These are phyloP conservation scores for Phodopus roborovskii DNA, from an alignment of 2,113 vertebrate species.

Conservation along the genomic window DNA sequence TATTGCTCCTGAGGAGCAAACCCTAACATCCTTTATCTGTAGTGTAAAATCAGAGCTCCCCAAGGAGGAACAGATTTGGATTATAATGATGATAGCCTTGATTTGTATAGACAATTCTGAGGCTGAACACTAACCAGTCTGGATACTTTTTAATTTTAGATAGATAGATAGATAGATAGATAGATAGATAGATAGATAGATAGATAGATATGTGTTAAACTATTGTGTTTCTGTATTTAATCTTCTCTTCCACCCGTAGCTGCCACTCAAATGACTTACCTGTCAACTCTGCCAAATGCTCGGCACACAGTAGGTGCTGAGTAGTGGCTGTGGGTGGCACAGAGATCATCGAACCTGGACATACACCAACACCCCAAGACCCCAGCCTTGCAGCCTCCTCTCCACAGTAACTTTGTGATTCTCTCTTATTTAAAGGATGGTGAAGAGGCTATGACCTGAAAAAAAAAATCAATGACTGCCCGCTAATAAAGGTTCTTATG, in stretches of 20 bases:
- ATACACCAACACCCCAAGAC: constrained; percentile 6
- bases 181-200: no score
- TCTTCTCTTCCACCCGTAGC: not conserved
- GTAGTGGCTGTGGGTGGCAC: not conserved
- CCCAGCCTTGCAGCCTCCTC: constrained; percentile 21
- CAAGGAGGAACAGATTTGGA: not conserved
- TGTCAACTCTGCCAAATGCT: fast-evolving
- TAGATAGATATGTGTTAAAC: not conserved
- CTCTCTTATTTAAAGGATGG: constrained; percentile 81
- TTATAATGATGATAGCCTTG: not conserved
- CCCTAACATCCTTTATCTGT: not conserved
- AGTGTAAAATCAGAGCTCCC: not conserved
- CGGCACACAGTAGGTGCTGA: constrained; percentile 20
- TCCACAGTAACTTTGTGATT: constrained; percentile 61
- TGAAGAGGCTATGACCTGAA: constrained; percentile 83
- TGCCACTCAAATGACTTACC: not conserved
- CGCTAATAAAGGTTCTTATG: constrained; percentile 87
- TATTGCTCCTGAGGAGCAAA: constrained; percentile 24
- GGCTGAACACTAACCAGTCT: not conserved
- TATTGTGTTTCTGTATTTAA: not conserved
- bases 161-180: no score
- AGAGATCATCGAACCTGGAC: not conserved
- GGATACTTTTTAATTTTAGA: not conserved
- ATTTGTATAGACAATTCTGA: constrained; percentile 2
- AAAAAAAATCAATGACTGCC: constrained; percentile 87